phyloP scores from a whole-genome alignment of 2,797 vertebrate species.

The Moxostoma hubbsi region DNA sequence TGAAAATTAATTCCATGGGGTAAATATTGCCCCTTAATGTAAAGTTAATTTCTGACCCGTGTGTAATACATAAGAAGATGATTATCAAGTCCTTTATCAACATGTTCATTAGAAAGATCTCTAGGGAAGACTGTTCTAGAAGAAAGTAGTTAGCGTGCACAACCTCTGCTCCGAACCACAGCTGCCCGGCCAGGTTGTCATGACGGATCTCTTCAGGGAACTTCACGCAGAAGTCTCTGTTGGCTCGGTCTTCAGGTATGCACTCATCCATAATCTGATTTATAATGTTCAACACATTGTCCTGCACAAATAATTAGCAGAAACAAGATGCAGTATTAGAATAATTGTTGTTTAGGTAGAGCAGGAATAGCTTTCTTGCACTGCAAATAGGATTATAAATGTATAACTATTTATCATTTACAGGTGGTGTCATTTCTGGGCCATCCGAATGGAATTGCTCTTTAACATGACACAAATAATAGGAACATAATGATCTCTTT shows the following conservation, averaged over 20 bases:
- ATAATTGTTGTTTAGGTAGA: background rate
- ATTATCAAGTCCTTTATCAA: slow-evolving; percentile 6
- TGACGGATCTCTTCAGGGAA: slow-evolving; percentile 99
- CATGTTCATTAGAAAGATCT: slow-evolving; percentile 2
- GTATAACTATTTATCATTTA: background rate
- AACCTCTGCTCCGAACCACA: slow-evolving; percentile 99
- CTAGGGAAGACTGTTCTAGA: slow-evolving; percentile 1
- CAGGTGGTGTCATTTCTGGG: no score
- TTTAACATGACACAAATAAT: no score
- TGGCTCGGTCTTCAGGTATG: slow-evolving; percentile 92
- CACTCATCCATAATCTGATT: slow-evolving; percentile 98
- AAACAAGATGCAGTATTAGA: background rate
- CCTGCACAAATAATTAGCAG: slow-evolving; percentile 72
- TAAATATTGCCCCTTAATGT: no score
- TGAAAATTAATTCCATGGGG: no score
- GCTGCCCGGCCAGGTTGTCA: slow-evolving; percentile 96
- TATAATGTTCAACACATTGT: slow-evolving; percentile 95
- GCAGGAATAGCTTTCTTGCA: background rate
- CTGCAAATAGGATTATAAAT: background rate
- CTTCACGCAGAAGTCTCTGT: slow-evolving; percentile 95
- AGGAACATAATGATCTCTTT: no score
- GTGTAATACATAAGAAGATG: background rate
- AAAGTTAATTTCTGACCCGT: no score
- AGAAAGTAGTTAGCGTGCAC: slow-evolving; percentile 12
- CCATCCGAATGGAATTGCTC: no score